phyloP scores from a whole-genome alignment of 2,888 invertebrate species.

The Nebria salina region DNA sequence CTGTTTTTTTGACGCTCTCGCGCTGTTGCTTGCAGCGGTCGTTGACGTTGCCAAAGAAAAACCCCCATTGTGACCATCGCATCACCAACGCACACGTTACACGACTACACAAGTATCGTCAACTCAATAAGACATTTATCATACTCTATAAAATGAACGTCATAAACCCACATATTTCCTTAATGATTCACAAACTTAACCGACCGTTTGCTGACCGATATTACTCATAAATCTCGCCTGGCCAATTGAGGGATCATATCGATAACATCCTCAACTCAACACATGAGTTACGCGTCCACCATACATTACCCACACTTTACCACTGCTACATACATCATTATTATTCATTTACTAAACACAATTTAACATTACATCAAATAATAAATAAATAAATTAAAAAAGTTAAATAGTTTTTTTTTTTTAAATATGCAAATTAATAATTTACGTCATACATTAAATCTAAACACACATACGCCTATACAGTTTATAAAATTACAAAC shows the following conservation, averaged over 20 bases:
- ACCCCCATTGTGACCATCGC: conserved; percentile 21
- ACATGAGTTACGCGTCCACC: not conserved
- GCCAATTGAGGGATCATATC: conserved; percentile 3
- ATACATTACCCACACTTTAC: not conserved
- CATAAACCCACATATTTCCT: conserved; percentile 12
- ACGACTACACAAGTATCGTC: not conserved
- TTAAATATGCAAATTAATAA: too few relatives aligned
- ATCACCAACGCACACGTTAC: conserved; percentile 21
- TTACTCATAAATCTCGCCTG: not conserved
- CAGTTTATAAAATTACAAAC: too few relatives aligned
- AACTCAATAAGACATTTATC: conserved; percentile 25
- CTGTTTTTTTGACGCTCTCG: not conserved
- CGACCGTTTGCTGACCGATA: conserved; percentile 19
- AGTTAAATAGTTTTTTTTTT: too few relatives aligned
- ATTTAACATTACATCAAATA: too few relatives aligned
- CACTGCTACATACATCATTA: not conserved
- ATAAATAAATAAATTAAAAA: too few relatives aligned
- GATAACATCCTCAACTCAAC: conserved; percentile 8
- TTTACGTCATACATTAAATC: too few relatives aligned
- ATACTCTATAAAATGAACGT: conserved; percentile 1
- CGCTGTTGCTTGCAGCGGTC: conserved; percentile 14
- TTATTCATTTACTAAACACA: too few relatives aligned
- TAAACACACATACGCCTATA: too few relatives aligned
- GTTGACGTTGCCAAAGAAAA: conserved; percentile 18
- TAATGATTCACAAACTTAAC: conserved; percentile 20